Percentiles rank a stretch among this genome's conserved stretches.
These are phyloP conservation scores for Leucoraja ocellata DNA, from an alignment of 2,797 vertebrate species.

Conservation along the genomic window DNA sequence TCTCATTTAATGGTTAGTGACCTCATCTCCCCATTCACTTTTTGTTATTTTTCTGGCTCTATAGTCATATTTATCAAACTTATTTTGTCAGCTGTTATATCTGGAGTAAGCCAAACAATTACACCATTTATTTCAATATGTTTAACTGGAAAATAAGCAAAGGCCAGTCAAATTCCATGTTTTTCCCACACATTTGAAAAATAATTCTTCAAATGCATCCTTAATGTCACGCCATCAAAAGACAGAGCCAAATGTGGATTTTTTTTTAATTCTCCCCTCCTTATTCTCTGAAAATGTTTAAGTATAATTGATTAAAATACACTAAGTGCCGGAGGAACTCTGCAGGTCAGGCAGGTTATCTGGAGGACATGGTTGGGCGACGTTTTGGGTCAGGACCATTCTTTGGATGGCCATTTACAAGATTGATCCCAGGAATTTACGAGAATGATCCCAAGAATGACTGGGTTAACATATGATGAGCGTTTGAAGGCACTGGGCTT, in stretches of 20 bases:
- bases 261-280: neutral
- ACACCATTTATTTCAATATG: slow-evolving; percentile 22
- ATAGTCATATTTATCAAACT: neutral
- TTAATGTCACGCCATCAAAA: neutral
- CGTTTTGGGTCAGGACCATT: too few species aligned
- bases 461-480: too few species aligned
- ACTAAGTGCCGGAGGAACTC: too few species aligned
- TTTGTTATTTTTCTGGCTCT: slow-evolving; percentile 23
- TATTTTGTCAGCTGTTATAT: slow-evolving; percentile 27
- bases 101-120: slow-evolving; percentile 24
- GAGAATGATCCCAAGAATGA: too few species aligned
- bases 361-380: too few species aligned
- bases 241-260: neutral
- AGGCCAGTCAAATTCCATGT: slow-evolving; percentile 1
- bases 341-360: too few species aligned
- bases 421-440: too few species aligned
- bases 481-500: too few species aligned
- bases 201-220: neutral
- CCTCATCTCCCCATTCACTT: slow-evolving; percentile 7
- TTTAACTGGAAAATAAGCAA: neutral
- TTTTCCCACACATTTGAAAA: slow-evolving; percentile 19
- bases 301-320: too few species aligned
- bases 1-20: slow-evolving; percentile 18
- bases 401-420: too few species aligned
- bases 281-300: neutral